A percentile compares a stretch with the other conserved stretches of the same genome.
These are phyloP conservation scores for Solea senegalensis DNA, from an alignment of 2,113 vertebrate species.

Conservation along the genomic window DNA sequence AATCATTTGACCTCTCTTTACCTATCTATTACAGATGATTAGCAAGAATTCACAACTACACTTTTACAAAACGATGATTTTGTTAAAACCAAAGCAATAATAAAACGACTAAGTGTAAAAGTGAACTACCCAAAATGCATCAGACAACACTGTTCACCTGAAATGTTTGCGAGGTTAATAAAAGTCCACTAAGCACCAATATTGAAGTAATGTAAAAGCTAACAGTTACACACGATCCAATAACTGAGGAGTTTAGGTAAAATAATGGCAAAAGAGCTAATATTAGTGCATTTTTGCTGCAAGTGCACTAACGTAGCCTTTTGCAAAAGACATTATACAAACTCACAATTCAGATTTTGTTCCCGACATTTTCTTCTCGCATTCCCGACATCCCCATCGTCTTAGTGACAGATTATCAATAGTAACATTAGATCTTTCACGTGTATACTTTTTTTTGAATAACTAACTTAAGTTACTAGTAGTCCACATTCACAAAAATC, in stretches of 20 bases:
- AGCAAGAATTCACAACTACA: conserved; percentile 21
- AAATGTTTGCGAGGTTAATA: conserved; percentile 63
- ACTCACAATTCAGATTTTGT: neutral
- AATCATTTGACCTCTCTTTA: conserved; percentile 51
- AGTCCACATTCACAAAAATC: conserved; percentile 65
- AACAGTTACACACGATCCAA: conserved; percentile 15
- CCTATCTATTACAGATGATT: conserved; percentile 33
- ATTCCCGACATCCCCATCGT: neutral
- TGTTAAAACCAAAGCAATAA: conserved; percentile 37
- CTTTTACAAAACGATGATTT: conserved; percentile 34
- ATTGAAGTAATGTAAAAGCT: conserved; percentile 19
- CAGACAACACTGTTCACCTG: conserved; percentile 48
- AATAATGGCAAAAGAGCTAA: conserved; percentile 14
- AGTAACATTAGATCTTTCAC: conserved; percentile 21
- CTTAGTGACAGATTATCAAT: conserved; percentile 20
- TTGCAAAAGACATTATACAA: conserved; percentile 12
- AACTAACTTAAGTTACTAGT: conserved; percentile 49
- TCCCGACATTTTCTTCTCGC: conserved; percentile 6
- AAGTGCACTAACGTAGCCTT: conserved; percentile 5
- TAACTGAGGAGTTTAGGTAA: conserved; percentile 13
- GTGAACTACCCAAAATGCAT: conserved; percentile 33
- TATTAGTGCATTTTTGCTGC: conserved; percentile 1
- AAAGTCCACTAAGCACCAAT: conserved; percentile 50
- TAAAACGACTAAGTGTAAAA: conserved; percentile 33
- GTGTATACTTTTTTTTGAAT: conserved; percentile 22